Evolutionary conservation across 1,140 invertebrate species (phyloP), one percentile per base, ranked within the genome.

Genomic region (Parapsyche elsis): DNA sequence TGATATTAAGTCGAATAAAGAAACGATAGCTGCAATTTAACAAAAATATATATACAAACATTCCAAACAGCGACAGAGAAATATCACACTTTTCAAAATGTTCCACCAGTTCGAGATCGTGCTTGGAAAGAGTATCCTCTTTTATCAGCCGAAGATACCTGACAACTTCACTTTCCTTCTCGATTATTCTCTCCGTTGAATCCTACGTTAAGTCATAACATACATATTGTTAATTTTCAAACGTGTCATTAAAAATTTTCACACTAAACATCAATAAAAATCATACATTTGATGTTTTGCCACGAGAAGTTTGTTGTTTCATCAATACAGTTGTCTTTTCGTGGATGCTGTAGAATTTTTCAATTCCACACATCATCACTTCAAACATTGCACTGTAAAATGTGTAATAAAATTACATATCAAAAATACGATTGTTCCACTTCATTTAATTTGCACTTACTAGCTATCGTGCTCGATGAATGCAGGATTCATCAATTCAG

Each of bases 21-120:
- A 26, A 7, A 67, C 21, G 19, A 67, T 67, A 10, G 1, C 5
- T 38, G 38, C 10, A 7, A 38, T 67, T 67, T 14, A 9, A 49
- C n/a, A 49, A 9, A 16, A 49, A 38, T 49, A 38, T 71, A 76
- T 30, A 38, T 64, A 89, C 92, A 89, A 87, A 94, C 93, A 95
- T 94, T 80, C 94, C 94, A 87, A 93, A 95, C 73, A 94, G 89
- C 84, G 94, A 92, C 76, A 94, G 89, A 24, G 92, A 89, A 83
- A 95, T 94, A 84, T 94, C 92, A 81, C 94, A 86, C 82, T 90
- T 88, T 49, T 91, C 87, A n/a, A 95, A 87, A 88, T 94, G 92
- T 76, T 89, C 85, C 80, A 91, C 91, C 26, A 95, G 87, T 81
- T 92, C 90, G n/a, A 87, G 85, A 86, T 94, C 94, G 84, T 89